Evolutionary conservation across 2,888 invertebrate species (phyloP).

Genomic region (Iphiclides podalirius): DNA sequence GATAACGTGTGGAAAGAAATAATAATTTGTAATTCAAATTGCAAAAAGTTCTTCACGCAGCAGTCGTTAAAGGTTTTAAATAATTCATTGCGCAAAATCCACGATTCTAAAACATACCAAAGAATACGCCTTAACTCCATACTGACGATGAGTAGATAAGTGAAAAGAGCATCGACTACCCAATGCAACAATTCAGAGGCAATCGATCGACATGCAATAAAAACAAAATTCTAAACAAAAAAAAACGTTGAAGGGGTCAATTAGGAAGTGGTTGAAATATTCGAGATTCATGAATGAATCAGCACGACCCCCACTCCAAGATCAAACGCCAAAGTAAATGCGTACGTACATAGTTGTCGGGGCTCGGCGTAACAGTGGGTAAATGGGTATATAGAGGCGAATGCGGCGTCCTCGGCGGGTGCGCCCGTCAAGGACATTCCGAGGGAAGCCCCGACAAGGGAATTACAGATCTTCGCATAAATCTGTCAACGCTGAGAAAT

Average conservation of each 20-base stretch:
- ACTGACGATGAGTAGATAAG: no score
- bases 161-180: no score
- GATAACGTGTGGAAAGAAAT: no score
- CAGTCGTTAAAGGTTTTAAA: no score
- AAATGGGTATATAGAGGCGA: constrained; percentile 46
- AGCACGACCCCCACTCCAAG: constrained; percentile 15
- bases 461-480: constrained; percentile 52
- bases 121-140: no score
- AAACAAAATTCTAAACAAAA: constrained; percentile 1
- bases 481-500: constrained; percentile 29
- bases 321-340: constrained; percentile 31
- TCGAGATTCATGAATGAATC: constrained; percentile 24
- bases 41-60: no score
- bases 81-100: no score
- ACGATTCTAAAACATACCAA: no score
- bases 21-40: no score
- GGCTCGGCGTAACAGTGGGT: constrained; percentile 40
- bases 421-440: constrained; percentile 56
- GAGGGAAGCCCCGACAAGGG: constrained; percentile 38
- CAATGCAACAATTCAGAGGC: no score
- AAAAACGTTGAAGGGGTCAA: not conserved
- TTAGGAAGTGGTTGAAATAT: constrained; percentile 19
- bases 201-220: not conserved
- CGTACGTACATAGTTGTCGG: constrained; percentile 32
- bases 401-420: constrained; percentile 52